Evolutionary conservation across 2,113 vertebrate genomes (phyloP), one percentile per base, ranked within the genome.

Genomic region (Coreoperca whiteheadi): DNA sequence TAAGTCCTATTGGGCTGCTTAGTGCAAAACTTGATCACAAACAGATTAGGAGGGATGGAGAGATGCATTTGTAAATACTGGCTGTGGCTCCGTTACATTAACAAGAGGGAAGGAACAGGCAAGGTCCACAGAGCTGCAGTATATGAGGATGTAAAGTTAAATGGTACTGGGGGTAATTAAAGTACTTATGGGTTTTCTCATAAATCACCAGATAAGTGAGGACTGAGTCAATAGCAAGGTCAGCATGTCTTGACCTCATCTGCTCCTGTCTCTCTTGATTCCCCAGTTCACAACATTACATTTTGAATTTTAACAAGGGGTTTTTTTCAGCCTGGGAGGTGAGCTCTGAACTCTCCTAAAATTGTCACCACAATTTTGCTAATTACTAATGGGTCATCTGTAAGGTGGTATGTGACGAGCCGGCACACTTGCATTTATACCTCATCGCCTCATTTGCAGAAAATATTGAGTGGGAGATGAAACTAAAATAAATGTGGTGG

Each of bases 131-230:
- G 64, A 69, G 72, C 60, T 65, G 53, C 72, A 6, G 63, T 60
- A 74, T 79, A 72, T 53, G 50, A 85, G 71, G 66, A 79, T 53
- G 73, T 83, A 85, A 90, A 87, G 75, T 66, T 41, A 83, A 87
- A 85, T 74, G 79, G 66, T 54, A 25, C 67, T 72, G 63, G 53
- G 54, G 28, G 25, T 77, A 69, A 91, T 87, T 63, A 64, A 46
- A 48, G 56, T 25, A n/a, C 60, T 89, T 61, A n/a, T 61, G 8
- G 46, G 63, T 59, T 89, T 85, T 80, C 66, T 66, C 51, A 41
- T 70, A 48, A 80, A 79, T 88, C 72, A 81, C 18, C 57, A 39
- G 28, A 65, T 67, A 60, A 28, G 61, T 54, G 68, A n/a, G 39
- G 61, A 56, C 11, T 3, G 64, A 54, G 50, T 87, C 71, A 43